phyloP scores from a whole-genome alignment of 2,888 invertebrate species.

The Galeruca laticollis region DNA sequence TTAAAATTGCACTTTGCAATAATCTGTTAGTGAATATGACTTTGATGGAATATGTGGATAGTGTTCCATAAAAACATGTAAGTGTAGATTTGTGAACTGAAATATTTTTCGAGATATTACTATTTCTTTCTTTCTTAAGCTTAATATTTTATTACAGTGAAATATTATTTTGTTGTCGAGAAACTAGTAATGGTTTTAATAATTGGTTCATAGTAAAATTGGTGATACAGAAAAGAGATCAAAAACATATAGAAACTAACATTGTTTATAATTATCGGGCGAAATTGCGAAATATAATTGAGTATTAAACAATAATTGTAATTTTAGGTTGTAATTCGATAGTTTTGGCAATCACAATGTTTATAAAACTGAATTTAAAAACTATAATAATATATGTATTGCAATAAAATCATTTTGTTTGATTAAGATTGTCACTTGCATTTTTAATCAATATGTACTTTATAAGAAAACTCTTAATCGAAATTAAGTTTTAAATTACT shows the following conservation, averaged over 20 bases:
- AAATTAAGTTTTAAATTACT: too few species aligned
- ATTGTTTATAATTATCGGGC: neutral
- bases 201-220: too few species aligned
- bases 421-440: neutral
- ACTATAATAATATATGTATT: conserved; percentile 18
- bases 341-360: conserved; percentile 1
- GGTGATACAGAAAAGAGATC: conserved; percentile 2
- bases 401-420: conserved; percentile 15
- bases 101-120: too few species aligned
- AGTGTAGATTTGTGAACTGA: too few species aligned
- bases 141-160: neutral
- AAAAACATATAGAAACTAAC: neutral
- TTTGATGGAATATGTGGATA: too few species aligned
- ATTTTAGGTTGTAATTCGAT: neutral
- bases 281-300: neutral
- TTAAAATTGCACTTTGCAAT: too few species aligned
- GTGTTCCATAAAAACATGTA: too few species aligned
- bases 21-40: too few species aligned
- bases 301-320: neutral
- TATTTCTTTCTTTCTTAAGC: too few species aligned
- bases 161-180: neutral
- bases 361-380: conserved; percentile 8
- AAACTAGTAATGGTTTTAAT: too few species aligned
- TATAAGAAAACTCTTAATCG: too few species aligned
- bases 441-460: neutral